Conservation (phyloP, 2,797 vertebrate genomes). For the Acanthopagrus latus region DNA sequence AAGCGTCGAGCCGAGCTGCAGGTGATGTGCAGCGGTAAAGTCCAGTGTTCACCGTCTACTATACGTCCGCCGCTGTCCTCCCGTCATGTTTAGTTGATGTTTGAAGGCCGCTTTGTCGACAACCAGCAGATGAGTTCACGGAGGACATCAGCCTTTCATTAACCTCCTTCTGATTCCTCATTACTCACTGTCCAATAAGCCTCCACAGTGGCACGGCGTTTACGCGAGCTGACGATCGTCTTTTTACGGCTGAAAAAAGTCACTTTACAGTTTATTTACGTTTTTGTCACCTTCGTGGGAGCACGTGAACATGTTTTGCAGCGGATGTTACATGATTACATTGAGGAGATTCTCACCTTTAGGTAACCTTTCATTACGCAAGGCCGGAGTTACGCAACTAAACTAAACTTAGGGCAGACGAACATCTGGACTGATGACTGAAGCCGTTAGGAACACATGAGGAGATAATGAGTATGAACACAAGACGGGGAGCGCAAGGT, state of each 20-base stretch:
- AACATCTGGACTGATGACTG: slow-evolving; percentile 45
- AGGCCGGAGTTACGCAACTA: slow-evolving; percentile 23
- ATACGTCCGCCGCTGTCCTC: neutral
- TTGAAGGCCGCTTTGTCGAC: neutral
- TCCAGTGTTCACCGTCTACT: neutral
- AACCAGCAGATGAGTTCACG: neutral
- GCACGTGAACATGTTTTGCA: neutral
- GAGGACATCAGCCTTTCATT: slow-evolving; percentile 18
- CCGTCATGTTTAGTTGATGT: neutral
- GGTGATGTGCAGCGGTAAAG: slow-evolving; percentile 4
- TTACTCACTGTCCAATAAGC: neutral
- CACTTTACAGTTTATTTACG: neutral
- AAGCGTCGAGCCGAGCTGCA: slow-evolving; percentile 11
- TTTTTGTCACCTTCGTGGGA: neutral
- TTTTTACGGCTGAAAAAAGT: neutral
- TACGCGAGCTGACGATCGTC: neutral
- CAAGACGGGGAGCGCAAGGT: neutral
- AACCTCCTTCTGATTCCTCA: neutral
- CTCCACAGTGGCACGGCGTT: neutral
- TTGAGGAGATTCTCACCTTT: neutral
- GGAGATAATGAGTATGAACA: neutral
- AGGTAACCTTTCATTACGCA: slow-evolving; percentile 36
- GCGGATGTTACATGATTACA: neutral
- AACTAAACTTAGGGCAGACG: slow-evolving; percentile 25
- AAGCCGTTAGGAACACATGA: slow-evolving; percentile 30